A percentile compares a stretch with the other conserved stretches of the same genome.
Conservation (phyloP, 2,113 vertebrate genomes). For the Oceanites oceanicus region DNA sequence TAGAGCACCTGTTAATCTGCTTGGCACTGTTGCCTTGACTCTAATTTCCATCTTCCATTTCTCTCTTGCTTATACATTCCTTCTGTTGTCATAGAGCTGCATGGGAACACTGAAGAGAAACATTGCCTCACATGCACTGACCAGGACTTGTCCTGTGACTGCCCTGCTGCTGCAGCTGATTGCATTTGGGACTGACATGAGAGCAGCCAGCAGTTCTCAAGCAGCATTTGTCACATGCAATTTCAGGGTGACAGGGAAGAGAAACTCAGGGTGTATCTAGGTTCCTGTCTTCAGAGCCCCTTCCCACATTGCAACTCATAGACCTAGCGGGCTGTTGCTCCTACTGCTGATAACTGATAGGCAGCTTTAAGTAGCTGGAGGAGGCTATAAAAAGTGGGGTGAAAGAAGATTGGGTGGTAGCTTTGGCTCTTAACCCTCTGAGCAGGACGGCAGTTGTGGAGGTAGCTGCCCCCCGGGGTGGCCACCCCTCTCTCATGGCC, state of each 20-base stretch:
- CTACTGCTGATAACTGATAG: not conserved
- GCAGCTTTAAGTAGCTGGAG: not conserved
- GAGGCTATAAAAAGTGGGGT: not conserved
- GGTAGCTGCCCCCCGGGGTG: not conserved
- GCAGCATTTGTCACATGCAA: not conserved
- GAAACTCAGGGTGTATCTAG: not conserved
- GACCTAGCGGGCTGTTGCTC: not conserved
- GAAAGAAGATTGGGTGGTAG: not conserved
- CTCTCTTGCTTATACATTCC: not conserved
- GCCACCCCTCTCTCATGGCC: fast-evolving
- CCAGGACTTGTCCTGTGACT: not conserved
- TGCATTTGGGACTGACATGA: not conserved
- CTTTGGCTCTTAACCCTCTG: not conserved
- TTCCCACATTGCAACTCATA: not conserved
- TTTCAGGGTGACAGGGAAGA: not conserved
- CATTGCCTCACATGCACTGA: fast-evolving
- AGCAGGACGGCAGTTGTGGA: not conserved
- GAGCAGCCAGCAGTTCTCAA: not conserved
- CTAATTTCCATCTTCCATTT: not conserved
- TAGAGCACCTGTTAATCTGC: not conserved
- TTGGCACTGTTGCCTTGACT: not conserved
- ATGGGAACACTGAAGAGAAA: not conserved
- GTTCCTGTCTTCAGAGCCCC: not conserved
- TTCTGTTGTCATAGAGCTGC: not conserved
- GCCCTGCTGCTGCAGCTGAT: not conserved